These are phyloP conservation scores for Gymnorhina tibicen DNA, from an alignment of 2,113 vertebrate species.

Conservation along the genomic window DNA sequence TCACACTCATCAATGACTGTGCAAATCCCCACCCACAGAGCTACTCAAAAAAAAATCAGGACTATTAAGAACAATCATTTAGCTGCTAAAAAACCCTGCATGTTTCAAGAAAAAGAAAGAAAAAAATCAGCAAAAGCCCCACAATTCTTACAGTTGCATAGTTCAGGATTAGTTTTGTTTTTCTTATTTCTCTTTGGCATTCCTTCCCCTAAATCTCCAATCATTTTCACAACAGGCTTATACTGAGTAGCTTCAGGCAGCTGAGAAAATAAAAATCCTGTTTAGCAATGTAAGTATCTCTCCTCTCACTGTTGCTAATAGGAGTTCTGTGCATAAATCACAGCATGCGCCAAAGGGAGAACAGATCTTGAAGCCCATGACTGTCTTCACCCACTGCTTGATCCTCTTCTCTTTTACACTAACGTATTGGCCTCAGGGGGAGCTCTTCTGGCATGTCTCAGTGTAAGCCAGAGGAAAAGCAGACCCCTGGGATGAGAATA, in stretches of 20 bases:
- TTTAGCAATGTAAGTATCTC: conserved; percentile 26
- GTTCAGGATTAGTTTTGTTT: conserved; percentile 10
- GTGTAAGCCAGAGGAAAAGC: not conserved
- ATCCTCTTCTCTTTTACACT: not conserved
- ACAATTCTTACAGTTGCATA: not conserved
- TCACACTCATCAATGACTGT: not conserved
- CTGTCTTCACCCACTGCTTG: not conserved
- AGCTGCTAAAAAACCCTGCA: not conserved
- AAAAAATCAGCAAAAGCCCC: not conserved
- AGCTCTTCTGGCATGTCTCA: not conserved
- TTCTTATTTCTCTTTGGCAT: not conserved
- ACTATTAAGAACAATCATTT: not conserved
- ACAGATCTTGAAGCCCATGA: not conserved
- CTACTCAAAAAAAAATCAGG: not conserved
- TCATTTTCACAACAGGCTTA: conserved; percentile 43
- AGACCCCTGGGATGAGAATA: not conserved
- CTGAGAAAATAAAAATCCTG: conserved; percentile 9
- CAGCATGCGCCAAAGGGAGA: not conserved
- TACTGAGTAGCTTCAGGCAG: conserved; percentile 36
- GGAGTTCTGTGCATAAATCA: conserved; percentile 25
- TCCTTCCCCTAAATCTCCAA: conserved; percentile 23
- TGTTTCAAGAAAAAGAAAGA: not conserved
- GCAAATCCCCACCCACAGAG: not conserved
- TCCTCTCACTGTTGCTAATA: not conserved
- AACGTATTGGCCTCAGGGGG: not conserved